These are phyloP conservation scores for Phaedon cochleariae DNA, from an alignment of 2,888 invertebrate species.

Conservation along the genomic window DNA sequence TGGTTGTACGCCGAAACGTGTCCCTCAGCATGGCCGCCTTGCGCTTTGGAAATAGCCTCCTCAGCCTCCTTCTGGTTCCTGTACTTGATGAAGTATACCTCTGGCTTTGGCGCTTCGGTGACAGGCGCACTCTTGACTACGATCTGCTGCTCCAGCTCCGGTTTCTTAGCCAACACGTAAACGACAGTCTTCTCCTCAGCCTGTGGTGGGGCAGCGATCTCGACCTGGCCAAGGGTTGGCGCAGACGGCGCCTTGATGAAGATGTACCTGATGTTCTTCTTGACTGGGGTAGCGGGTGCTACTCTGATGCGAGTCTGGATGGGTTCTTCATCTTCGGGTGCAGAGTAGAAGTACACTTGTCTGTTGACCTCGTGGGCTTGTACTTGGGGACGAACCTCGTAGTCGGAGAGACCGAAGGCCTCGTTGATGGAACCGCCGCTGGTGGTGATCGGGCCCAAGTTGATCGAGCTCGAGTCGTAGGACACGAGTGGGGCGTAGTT, in stretches of 20 bases:
- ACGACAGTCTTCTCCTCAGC: slow-evolving; percentile 56
- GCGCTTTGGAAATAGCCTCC: slow-evolving; percentile 49
- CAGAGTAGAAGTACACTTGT: slow-evolving; percentile 56
- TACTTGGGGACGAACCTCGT: neutral
- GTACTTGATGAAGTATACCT: slow-evolving; percentile 89
- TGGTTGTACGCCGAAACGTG: slow-evolving; percentile 7
- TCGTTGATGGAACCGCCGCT: slow-evolving; percentile 24
- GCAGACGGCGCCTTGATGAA: slow-evolving; percentile 62
- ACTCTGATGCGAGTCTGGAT: slow-evolving; percentile 43
- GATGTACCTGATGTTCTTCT: slow-evolving; percentile 62
- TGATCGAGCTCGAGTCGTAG: slow-evolving; percentile 3
- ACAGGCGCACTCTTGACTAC: slow-evolving; percentile 81
- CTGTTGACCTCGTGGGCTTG: slow-evolving; percentile 45
- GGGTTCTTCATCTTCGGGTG: slow-evolving; percentile 54
- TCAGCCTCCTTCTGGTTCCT: slow-evolving; percentile 72
- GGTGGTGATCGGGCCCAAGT: neutral
- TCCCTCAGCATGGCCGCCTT: slow-evolving; percentile 28
- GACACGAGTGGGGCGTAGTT: neutral
- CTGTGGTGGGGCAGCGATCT: slow-evolving; percentile 36
- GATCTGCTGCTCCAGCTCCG: slow-evolving; percentile 60
- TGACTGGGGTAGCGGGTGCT: slow-evolving; percentile 47
- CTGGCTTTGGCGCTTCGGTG: slow-evolving; percentile 86
- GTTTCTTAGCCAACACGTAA: slow-evolving; percentile 62
- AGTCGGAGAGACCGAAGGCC: slow-evolving; percentile 21
- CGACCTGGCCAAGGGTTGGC: slow-evolving; percentile 46